Percentiles rank a stretch among this genome's conserved stretches.
These are phyloP conservation scores for Agonopterix arenella DNA, from an alignment of 2,888 invertebrate species.

Conservation along the genomic window DNA sequence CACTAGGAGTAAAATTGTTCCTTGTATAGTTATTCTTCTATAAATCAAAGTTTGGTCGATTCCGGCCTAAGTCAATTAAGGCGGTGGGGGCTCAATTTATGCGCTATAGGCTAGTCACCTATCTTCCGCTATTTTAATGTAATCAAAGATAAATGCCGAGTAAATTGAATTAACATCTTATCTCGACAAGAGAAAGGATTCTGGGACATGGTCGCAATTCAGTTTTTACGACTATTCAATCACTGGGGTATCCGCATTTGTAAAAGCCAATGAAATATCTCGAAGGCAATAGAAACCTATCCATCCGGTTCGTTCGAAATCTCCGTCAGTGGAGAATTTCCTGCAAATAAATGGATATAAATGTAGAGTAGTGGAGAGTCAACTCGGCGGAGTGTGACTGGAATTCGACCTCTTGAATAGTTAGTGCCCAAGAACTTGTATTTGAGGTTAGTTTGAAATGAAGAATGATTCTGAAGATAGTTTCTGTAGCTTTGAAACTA, in stretches of 20 bases:
- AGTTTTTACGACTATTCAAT: conserved; percentile 20
- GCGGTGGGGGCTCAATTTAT: too few species aligned
- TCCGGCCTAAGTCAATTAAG: too few species aligned
- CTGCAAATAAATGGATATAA: conserved; percentile 47
- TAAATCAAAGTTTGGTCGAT: too few species aligned
- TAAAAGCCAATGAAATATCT: conserved; percentile 50
- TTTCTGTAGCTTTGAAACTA: too few species aligned
- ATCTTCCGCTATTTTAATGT: too few species aligned
- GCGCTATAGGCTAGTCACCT: too few species aligned
- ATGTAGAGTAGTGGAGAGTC: conserved; percentile 33
- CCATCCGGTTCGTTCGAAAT: conserved; percentile 35
- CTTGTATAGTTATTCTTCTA: too few species aligned
- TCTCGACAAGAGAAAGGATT: conserved; percentile 19
- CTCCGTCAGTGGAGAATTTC: conserved; percentile 34
- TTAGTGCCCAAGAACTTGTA: conserved; percentile 1
- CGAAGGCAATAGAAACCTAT: conserved; percentile 44
- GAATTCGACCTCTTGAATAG: conserved; percentile 18
- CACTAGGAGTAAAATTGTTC: too few species aligned
- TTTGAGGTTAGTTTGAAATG: conserved; percentile 5
- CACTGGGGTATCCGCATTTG: conserved; percentile 38
- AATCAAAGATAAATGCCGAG: neutral
- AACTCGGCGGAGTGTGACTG: conserved; percentile 23
- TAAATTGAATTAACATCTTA: conserved; percentile 22
- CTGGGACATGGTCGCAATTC: conserved; percentile 19
- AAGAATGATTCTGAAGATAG: neutral